A percentile compares a stretch with the other conserved stretches of the same genome.
Conservation (phyloP, 2,888 invertebrate genomes). For the Cephalotes varians region DNA sequence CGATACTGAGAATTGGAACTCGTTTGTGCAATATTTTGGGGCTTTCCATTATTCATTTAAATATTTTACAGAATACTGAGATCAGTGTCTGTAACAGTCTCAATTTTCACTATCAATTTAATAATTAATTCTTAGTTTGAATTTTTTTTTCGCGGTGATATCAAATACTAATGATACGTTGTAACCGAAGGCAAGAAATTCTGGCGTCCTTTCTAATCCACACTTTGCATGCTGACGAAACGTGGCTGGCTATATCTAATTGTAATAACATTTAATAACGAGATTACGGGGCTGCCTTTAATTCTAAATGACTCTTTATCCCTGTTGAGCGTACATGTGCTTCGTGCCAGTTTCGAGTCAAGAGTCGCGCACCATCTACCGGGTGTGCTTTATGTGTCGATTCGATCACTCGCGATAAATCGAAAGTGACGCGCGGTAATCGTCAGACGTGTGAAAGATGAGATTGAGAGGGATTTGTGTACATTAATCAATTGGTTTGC, state of each 20-base stretch:
- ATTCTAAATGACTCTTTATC: constrained; percentile 50
- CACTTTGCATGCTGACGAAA: neutral
- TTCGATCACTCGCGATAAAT: neutral
- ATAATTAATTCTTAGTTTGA: neutral
- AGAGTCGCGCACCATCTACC: constrained; percentile 46
- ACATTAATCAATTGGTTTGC: constrained; percentile 67
- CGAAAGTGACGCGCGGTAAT: constrained; percentile 32
- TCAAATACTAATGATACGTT: neutral
- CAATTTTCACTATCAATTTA: neutral
- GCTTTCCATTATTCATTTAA: neutral
- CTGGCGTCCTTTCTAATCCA: neutral
- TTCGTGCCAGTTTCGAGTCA: constrained; percentile 25
- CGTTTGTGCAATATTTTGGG: neutral
- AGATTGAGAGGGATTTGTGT: constrained; percentile 64
- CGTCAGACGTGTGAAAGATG: constrained; percentile 49
- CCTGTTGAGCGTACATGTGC: neutral
- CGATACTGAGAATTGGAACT: neutral
- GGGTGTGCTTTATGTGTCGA: constrained; percentile 44
- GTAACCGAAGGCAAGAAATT: neutral
- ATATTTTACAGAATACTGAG: neutral
- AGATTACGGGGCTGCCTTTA: constrained; percentile 41
- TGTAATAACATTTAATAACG: constrained; percentile 62
- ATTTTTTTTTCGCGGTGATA: neutral
- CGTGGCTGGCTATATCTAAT: constrained; percentile 39
- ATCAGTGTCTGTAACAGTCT: neutral